These are phyloP conservation scores for Fregata magnificens DNA, from an alignment of 2,113 vertebrate species.

Conservation along the genomic window DNA sequence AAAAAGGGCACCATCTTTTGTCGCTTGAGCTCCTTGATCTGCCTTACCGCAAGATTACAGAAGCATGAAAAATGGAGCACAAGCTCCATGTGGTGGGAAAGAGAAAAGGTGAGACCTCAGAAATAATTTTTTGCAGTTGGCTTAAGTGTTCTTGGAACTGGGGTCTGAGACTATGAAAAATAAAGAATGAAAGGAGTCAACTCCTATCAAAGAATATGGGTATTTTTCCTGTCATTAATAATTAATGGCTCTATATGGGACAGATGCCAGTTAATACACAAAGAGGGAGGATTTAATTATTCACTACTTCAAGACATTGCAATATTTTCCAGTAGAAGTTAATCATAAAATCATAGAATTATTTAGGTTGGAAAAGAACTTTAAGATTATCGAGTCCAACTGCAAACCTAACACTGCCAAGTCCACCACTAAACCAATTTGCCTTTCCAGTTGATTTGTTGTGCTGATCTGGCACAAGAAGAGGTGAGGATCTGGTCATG, in stretches of 20 bases:
- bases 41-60: not conserved
- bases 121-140: not conserved
- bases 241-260: not conserved
- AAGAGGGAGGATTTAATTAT: not conserved
- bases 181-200: not conserved
- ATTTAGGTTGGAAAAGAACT: not conserved
- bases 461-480: not conserved
- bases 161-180: not conserved
- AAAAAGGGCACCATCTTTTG: not conserved
- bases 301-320: not conserved
- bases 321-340: not conserved
- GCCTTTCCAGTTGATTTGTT: not conserved
- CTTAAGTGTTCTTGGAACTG: not conserved
- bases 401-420: not conserved
- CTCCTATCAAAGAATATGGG: not conserved
- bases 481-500: not conserved
- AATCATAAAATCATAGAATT: not conserved
- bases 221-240: not conserved
- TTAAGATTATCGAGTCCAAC: not conserved
- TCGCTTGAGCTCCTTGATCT: not conserved
- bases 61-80: rapidly evolving
- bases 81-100: not conserved
- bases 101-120: not conserved
- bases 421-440: not conserved
- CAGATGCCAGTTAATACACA: not conserved